Percentiles rank a stretch among this genome's conserved stretches.
These are phyloP conservation scores for Laspeyria flexula DNA, from an alignment of 2,888 invertebrate species.

Conservation along the genomic window DNA sequence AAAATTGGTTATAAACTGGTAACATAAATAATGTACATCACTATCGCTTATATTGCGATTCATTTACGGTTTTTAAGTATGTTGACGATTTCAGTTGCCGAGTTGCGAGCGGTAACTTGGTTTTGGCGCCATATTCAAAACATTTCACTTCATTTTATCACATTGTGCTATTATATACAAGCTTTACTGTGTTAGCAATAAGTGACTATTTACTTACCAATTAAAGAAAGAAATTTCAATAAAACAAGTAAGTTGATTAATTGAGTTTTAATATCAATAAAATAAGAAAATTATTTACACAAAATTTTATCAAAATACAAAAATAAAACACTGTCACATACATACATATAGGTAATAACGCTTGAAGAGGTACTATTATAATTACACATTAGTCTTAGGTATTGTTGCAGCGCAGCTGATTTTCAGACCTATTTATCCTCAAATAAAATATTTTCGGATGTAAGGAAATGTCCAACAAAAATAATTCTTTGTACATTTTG, in stretches of 20 bases:
- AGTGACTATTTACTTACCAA: too few species aligned
- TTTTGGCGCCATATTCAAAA: too few species aligned
- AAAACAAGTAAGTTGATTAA: slow-evolving; percentile 69
- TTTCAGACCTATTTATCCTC: slow-evolving; percentile 45
- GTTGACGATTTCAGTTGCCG: too few species aligned
- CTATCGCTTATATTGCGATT: background rate
- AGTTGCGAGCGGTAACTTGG: too few species aligned
- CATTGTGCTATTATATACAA: too few species aligned
- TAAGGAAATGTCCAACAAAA: slow-evolving; percentile 27
- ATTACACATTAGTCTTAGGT: slow-evolving; percentile 62
- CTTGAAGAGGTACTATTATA: slow-evolving; percentile 65
- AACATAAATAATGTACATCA: background rate
- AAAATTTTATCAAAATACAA: slow-evolving; percentile 85
- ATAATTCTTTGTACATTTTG: slow-evolving; percentile 48
- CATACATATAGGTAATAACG: slow-evolving; percentile 77
- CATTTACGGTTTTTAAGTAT: background rate
- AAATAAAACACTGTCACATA: slow-evolving; percentile 86
- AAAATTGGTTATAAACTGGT: background rate
- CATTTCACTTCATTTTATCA: too few species aligned
- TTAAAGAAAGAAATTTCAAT: too few species aligned
- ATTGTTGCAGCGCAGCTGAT: slow-evolving; percentile 55
- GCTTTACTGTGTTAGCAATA: too few species aligned
- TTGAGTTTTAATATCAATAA: slow-evolving; percentile 86
- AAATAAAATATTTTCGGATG: slow-evolving; percentile 31
- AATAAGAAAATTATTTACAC: slow-evolving; percentile 86